Conservation (phyloP, 2,113 vertebrate genomes). For the Acrocephalus arundinaceus region DNA sequence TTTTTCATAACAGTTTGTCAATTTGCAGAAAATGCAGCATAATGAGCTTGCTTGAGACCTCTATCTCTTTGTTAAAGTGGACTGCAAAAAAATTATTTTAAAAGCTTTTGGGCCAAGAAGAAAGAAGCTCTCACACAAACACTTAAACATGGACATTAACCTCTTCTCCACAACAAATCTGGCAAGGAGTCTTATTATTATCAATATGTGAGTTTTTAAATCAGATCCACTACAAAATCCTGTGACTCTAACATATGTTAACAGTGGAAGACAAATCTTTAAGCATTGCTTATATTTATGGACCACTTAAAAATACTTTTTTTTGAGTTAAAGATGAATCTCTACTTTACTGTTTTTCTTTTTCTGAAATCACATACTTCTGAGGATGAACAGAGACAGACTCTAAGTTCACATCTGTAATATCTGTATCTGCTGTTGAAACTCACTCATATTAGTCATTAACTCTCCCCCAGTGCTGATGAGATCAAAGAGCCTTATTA, state of each 20-base stretch:
- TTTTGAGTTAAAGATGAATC: not conserved
- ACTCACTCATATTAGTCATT: slow-evolving; percentile 1
- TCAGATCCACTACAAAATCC: not conserved
- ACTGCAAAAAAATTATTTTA: not conserved
- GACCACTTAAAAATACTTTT: not conserved
- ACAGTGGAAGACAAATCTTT: not conserved
- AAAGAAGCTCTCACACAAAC: not conserved
- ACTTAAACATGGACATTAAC: not conserved
- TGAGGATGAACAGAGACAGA: not conserved
- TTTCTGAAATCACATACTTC: not conserved
- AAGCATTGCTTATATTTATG: not conserved
- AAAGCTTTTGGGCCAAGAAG: not conserved
- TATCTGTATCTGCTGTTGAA: not conserved
- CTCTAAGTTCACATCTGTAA: not conserved
- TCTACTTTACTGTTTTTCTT: not conserved
- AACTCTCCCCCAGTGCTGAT: not conserved
- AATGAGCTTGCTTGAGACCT: not conserved
- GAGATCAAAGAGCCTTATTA: slow-evolving; percentile 42
- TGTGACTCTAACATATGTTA: not conserved
- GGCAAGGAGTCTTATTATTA: not conserved
- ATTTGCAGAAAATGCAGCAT: not conserved
- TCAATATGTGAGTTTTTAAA: not conserved
- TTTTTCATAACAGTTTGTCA: not conserved
- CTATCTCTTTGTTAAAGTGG: not conserved
- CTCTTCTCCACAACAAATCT: not conserved